A percentile compares a stretch with the other conserved stretches of the same genome.
Conservation (phyloP, 2,888 invertebrate species). For the Drosophila pseudotakahashii region DNA sequence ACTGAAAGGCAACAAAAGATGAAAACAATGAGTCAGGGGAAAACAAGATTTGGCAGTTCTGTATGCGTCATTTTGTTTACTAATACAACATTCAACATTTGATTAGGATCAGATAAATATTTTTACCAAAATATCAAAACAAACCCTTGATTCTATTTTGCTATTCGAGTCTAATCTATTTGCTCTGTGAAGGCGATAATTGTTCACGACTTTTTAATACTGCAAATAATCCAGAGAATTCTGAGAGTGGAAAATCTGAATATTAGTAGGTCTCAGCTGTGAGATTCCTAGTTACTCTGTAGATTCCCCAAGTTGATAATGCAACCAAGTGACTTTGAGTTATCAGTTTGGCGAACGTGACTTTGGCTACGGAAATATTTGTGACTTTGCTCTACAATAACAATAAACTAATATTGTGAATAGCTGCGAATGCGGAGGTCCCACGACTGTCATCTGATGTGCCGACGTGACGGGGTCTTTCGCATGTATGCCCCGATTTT, state of each 20-base stretch:
- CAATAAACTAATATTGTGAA: constrained; percentile 31
- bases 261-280: background rate
- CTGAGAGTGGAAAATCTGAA: background rate
- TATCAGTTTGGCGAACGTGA: constrained; percentile 43
- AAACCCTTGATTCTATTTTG: constrained; percentile 2
- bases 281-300: constrained; percentile 11
- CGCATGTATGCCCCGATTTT: constrained; percentile 18
- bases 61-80: constrained; percentile 30
- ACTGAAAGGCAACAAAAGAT: background rate
- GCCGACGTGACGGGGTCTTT: constrained; percentile 41
- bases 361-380: constrained; percentile 33
- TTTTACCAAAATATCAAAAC: background rate
- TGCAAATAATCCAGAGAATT: constrained; percentile 9
- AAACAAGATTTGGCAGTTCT: background rate
- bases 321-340: constrained; percentile 24
- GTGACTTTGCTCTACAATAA: constrained; percentile 43
- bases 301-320: constrained; percentile 5
- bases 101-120: constrained; percentile 6
- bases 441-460: constrained; percentile 36
- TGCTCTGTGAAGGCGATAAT: constrained; percentile 10
- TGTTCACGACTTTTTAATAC: background rate
- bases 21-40: constrained; percentile 25
- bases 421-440: constrained; percentile 10
- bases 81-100: constrained; percentile 17
- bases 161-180: constrained; percentile 1